Conservation (phyloP, 37 sponge, comb jelly and placozoan species). For the Geodia barretti region DNA sequence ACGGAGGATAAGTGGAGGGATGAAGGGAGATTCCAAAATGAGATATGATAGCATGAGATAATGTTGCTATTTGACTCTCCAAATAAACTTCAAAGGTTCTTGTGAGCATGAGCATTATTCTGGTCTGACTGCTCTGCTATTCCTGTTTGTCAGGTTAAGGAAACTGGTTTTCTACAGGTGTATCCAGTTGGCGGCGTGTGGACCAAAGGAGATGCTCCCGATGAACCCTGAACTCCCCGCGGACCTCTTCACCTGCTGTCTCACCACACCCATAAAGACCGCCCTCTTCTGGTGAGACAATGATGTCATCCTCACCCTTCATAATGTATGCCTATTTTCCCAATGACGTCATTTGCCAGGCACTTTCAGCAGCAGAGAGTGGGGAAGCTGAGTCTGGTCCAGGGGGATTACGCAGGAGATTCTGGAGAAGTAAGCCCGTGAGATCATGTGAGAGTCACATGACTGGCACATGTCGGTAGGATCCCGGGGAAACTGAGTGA, state of each 20-base stretch:
- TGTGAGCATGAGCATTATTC: too few species aligned
- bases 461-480: conserved; percentile 26
- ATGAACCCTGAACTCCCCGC: conserved; percentile 95
- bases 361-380: conserved; percentile 31
- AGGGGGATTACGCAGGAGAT: conserved; percentile 54
- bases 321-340: background rate
- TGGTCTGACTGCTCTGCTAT: too few species aligned
- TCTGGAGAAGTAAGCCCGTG: conserved; percentile 76
- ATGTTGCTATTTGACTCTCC: too few species aligned
- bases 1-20: too few species aligned
- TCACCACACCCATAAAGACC: conserved; percentile 93
- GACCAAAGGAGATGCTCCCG: conserved; percentile 84
- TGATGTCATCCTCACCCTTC: conserved; percentile 1
- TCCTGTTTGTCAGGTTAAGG: too few species aligned
- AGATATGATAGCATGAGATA: too few species aligned
- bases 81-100: too few species aligned
- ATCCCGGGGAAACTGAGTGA: conserved; percentile 90
- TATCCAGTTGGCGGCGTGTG: conserved; percentile 92
- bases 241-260: conserved; percentile 94
- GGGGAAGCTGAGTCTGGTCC: conserved; percentile 51
- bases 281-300: conserved; percentile 70
- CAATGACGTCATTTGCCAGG: background rate
- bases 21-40: too few species aligned
- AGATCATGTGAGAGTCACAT: background rate
- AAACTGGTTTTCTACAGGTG: too few species aligned